Evolutionary conservation across 2,797 vertebrate species (phyloP), one percentile per base, ranked within the genome.

Genomic region (Acanthurus tractus): DNA sequence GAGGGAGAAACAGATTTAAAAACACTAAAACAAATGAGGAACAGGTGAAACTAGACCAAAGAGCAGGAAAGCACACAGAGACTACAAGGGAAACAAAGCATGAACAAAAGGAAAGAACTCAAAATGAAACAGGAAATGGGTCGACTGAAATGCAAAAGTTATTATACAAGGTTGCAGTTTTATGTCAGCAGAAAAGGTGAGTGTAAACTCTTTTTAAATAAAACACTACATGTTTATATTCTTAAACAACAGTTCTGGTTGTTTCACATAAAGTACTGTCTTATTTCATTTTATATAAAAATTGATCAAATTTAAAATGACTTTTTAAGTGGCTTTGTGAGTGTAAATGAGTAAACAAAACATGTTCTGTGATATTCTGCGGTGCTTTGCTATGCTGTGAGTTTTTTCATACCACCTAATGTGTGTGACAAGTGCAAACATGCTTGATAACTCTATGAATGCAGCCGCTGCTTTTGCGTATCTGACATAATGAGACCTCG

Each of bases 401-500:
- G 76, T 86, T 74, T 87, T 85, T 88, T 61, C 57, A 63, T 48
- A 63, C 9, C 44, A 61, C 59, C 68, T 76, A 70, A 68, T 57
- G 74, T 65, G 82, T 49, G 22, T 76, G 84, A 88, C 76, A 50
- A 54, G 75, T 63, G 42, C 64, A 86, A 84, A 82, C 79, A 49
- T 49, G 70, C 74, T 40, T 49, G 69, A 77, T 23, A 75, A 63
- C 82, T 92, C 75, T 71, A 83, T 85, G 84, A 93, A 88, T 86
- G 79, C 73, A 81, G 71, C 68, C 48, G 42, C 63, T 62, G 76
- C 76, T 82, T 81, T 79, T 84, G 76, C 67, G 75, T 74, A 17
- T 67, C 64, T 78, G 81, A 87, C 85, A 88, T 86, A 87, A 92
- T 84, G 84, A 91, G 81, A 82, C 66, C 44, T 80, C n/a, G 54